Percentiles rank a stretch among this genome's conserved stretches.
phyloP scores from a whole-genome alignment of 2,888 invertebrate genomes.

The Cantharis flavilabris region DNA sequence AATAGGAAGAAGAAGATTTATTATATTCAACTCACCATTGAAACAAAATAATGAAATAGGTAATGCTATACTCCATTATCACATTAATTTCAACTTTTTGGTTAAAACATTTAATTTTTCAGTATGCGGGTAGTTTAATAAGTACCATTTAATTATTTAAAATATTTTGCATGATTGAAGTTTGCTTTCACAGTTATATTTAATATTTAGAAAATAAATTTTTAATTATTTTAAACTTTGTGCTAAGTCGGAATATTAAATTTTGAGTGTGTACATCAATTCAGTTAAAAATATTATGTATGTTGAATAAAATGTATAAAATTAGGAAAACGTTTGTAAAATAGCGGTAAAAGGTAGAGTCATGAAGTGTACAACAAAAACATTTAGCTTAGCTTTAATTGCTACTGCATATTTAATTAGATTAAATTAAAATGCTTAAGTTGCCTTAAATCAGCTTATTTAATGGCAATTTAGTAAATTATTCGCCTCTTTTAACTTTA shows the following conservation, averaged over 20 bases:
- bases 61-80: no score
- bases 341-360: not conserved
- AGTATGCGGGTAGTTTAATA: no score
- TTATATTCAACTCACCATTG: no score
- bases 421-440: not conserved
- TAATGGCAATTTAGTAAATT: not conserved
- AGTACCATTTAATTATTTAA: no score
- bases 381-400: not conserved
- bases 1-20: no score
- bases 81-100: no score
- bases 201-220: not conserved
- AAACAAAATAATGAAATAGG: no score
- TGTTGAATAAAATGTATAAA: not conserved
- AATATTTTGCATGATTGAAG: no score
- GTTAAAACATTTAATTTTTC: no score
- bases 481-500: not conserved
- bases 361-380: not conserved
- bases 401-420: not conserved
- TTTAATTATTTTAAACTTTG: not conserved
- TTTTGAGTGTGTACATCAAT: not conserved
- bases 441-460: not conserved
- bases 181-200: no score
- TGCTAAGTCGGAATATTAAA: not conserved
- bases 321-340: not conserved
- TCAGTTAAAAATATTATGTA: not conserved